phyloP scores from a whole-genome alignment of 30 jellyfish, hydroid and myxozoan genomes.

The Aurelia coerulea region DNA sequence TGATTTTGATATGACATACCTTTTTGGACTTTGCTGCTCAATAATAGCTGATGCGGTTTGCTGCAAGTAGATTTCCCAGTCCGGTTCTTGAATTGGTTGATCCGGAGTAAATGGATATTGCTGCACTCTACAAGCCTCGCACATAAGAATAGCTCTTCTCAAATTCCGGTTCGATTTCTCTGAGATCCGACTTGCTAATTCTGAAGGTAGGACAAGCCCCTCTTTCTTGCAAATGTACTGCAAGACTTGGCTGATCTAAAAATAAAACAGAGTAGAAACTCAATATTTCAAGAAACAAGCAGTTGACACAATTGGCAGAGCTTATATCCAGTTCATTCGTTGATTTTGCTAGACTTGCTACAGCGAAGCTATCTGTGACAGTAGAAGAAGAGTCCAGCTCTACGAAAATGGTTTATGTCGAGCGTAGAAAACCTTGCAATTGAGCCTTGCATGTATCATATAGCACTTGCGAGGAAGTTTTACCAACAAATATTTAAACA shows the following conservation, averaged over 20 bases:
- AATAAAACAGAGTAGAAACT: background rate
- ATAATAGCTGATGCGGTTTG: constrained; percentile 89
- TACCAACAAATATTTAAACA: no score
- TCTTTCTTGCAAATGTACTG: constrained; percentile 86
- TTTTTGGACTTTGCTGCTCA: constrained; percentile 91
- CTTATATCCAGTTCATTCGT: no score
- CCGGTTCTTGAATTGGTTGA: constrained; percentile 89
- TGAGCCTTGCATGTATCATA: no score
- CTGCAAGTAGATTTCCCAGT: constrained; percentile 89
- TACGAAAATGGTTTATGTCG: no score
- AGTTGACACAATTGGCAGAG: no score
- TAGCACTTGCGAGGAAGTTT: no score
- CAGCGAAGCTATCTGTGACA: no score
- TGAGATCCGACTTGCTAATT: constrained; percentile 76
- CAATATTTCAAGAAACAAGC: background rate
- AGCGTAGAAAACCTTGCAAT: no score
- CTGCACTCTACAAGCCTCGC: constrained; percentile 98
- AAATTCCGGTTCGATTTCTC: constrained; percentile 79
- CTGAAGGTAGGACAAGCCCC: constrained; percentile 73
- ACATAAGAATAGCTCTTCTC: constrained; percentile 95
- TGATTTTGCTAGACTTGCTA: no score
- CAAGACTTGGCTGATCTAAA: constrained; percentile 81
- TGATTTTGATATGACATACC: constrained; percentile 42
- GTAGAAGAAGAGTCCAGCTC: no score
- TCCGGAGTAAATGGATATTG: constrained; percentile 96